Conservation (phyloP, 2,797 vertebrate species). For the Zalophus californianus region DNA sequence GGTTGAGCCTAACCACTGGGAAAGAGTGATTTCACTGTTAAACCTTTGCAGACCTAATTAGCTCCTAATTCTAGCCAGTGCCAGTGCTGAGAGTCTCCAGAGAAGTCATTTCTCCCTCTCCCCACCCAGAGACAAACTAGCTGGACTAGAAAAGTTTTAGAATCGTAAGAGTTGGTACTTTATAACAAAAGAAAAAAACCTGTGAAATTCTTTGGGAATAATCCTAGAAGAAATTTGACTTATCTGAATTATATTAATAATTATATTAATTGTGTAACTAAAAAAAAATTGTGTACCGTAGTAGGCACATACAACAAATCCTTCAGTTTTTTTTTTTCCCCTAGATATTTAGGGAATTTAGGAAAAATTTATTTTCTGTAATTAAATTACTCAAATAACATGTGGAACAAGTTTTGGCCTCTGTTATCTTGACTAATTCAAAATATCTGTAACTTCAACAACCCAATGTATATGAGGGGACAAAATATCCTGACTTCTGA, state of each 20-base stretch:
- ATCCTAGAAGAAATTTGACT: neutral
- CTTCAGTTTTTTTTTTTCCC: neutral
- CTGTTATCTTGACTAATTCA: neutral
- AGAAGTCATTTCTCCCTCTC: neutral
- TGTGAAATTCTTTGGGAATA: neutral
- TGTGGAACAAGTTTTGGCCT: neutral
- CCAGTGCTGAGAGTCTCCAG: neutral
- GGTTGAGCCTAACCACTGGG: slow-evolving; percentile 31
- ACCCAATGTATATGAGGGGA: neutral
- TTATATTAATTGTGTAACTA: neutral
- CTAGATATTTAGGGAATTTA: neutral
- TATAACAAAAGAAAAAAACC: neutral
- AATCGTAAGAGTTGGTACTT: neutral
- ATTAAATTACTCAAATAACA: neutral
- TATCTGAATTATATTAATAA: neutral
- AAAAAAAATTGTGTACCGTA: neutral
- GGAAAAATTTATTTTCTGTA: neutral
- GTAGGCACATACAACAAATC: neutral
- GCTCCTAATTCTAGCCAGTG: slow-evolving; percentile 11
- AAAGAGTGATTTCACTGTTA: slow-evolving; percentile 36
- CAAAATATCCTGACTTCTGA: neutral
- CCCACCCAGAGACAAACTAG: neutral
- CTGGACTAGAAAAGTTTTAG: neutral
- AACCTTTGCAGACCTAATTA: slow-evolving; percentile 59
- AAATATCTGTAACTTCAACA: neutral